A percentile compares a stretch with the other conserved stretches of the same genome.
Conservation (phyloP, 2,888 invertebrate genomes). For the Halocaridina rubra region DNA sequence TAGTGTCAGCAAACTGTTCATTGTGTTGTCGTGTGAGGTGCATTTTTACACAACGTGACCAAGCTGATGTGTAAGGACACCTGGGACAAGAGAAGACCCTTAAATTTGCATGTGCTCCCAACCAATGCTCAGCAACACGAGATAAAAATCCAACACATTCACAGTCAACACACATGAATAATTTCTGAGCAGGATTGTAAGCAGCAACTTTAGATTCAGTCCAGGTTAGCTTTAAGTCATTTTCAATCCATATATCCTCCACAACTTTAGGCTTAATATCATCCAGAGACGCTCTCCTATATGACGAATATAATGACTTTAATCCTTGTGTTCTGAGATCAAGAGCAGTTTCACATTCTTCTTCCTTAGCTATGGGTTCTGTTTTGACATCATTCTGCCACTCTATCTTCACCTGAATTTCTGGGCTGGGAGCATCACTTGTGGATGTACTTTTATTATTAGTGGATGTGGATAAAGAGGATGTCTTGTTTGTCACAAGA, state of each 20-base stretch:
- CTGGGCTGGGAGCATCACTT: neutral
- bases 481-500: neutral
- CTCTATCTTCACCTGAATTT: slow-evolving; percentile 2
- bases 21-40: slow-evolving; percentile 81
- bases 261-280: slow-evolving; percentile 61
- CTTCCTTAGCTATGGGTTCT: slow-evolving; percentile 22
- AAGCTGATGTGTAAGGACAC: slow-evolving; percentile 81
- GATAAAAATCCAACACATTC: slow-evolving; percentile 81
- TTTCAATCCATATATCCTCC: slow-evolving; percentile 71
- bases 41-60: slow-evolving; percentile 80
- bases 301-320: slow-evolving; percentile 60
- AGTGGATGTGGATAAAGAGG: too few relatives aligned
- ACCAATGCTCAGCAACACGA: slow-evolving; percentile 81
- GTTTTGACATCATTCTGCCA: slow-evolving; percentile 17
- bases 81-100: slow-evolving; percentile 76
- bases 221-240: slow-evolving; percentile 79
- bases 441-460: neutral
- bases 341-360: slow-evolving; percentile 57
- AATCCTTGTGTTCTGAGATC: slow-evolving; percentile 60
- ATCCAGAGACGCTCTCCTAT: slow-evolving; percentile 55
- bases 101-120: slow-evolving; percentile 79
- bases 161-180: slow-evolving; percentile 81
- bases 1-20: slow-evolving; percentile 72
- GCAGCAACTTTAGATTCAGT: slow-evolving; percentile 84
- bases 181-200: slow-evolving; percentile 81